A percentile compares a stretch with the other conserved stretches of the same genome.
These are phyloP conservation scores for Anoura caudifer DNA, from an alignment of 2,113 vertebrate genomes.

Conservation along the genomic window DNA sequence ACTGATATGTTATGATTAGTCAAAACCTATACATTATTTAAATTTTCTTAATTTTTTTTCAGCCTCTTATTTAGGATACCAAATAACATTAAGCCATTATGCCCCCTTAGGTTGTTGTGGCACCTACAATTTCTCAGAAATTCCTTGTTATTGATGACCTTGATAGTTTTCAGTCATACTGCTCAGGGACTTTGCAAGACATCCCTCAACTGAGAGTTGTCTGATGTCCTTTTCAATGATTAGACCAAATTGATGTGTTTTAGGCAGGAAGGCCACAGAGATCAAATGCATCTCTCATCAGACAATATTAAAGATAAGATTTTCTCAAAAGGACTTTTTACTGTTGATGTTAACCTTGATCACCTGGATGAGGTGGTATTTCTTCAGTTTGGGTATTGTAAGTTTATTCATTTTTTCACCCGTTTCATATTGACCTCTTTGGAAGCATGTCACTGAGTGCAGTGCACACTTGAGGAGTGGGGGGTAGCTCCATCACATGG, in stretches of 20 bases:
- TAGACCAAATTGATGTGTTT: neutral
- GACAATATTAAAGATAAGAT: neutral
- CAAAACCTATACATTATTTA: neutral
- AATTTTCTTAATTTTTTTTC: neutral
- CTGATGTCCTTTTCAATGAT: neutral
- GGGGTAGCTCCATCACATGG: neutral
- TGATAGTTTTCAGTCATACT: neutral
- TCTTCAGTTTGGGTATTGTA: neutral
- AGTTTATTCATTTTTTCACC: neutral
- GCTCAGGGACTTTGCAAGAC: neutral
- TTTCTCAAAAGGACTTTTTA: neutral
- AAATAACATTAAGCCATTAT: neutral
- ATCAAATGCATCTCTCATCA: neutral
- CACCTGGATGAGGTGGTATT: neutral
- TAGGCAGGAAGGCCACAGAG: neutral
- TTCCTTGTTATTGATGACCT: neutral
- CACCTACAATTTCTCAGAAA: neutral
- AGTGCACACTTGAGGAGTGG: neutral
- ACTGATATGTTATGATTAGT: neutral
- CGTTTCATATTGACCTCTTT: neutral
- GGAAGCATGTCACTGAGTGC: neutral
- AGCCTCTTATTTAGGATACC: neutral
- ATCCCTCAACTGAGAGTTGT: neutral
- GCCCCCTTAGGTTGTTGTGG: neutral
- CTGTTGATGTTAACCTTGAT: neutral